Percentiles rank a stretch among this genome's conserved stretches.
phyloP scores from a whole-genome alignment of 2,797 vertebrate species.

The Crocidura indochinensis region DNA sequence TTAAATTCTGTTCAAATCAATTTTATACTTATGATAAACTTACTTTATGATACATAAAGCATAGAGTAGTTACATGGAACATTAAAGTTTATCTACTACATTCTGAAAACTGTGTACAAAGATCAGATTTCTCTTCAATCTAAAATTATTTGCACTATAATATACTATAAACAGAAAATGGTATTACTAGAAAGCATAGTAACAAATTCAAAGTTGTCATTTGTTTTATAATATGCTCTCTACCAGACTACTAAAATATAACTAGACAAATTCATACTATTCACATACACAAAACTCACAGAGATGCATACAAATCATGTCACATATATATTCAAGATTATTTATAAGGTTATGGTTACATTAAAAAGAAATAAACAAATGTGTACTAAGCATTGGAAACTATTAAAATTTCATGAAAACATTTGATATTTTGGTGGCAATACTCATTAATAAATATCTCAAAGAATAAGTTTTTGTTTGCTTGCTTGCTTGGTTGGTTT shows the following conservation, averaged over 20 bases:
- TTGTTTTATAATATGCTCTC: neutral
- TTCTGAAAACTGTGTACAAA: constrained; percentile 10
- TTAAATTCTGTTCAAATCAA: neutral
- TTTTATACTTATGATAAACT: neutral
- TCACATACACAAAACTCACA: no score
- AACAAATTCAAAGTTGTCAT: neutral
- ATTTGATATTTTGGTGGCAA: neutral
- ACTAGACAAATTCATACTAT: neutral
- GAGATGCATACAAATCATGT: neutral
- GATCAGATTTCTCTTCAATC: neutral
- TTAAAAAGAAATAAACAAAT: neutral
- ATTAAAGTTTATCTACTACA: neutral
- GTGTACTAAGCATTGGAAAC: neutral
- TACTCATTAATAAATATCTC: no score
- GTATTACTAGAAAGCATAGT: neutral
- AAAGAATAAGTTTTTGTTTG: no score
- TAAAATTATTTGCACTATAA: neutral
- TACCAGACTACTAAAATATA: neutral
- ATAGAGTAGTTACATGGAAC: neutral
- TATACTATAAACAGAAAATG: neutral
- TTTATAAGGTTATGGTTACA: neutral
- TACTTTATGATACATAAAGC: constrained; percentile 12
- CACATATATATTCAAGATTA: neutral
- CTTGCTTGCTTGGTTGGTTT: no score
- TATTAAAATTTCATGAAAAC: neutral